Percentiles rank a stretch among this genome's conserved stretches.
Evolutionary conservation across 2,888 invertebrate genomes (phyloP).

Genomic region (Orchestes rusci): DNA sequence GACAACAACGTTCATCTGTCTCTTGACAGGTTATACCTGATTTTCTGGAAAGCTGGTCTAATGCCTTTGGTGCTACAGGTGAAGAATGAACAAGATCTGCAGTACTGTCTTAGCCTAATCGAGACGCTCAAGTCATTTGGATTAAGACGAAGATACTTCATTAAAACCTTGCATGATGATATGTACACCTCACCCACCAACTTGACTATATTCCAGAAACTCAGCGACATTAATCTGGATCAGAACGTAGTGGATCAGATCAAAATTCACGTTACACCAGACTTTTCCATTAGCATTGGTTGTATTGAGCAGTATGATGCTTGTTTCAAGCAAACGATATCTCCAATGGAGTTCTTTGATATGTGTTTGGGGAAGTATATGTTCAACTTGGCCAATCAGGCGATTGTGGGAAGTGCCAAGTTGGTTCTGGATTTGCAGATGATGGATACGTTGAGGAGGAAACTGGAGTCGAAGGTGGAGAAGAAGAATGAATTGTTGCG

Average conservation of each 20-base stretch:
- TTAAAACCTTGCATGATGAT: no score
- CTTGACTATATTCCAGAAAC: no score
- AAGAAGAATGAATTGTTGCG: not conserved
- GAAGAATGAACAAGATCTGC: no score
- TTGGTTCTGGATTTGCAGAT: not conserved
- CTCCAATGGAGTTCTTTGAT: constrained; percentile 25
- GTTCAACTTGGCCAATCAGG: constrained; percentile 7
- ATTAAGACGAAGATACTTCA: no score
- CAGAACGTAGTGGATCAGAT: constrained; percentile 12
- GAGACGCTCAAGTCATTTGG: no score
- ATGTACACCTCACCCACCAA: no score
- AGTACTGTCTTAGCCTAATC: no score
- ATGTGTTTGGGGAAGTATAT: constrained; percentile 22
- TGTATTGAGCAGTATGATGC: constrained; percentile 19
- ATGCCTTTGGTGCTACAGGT: no score
- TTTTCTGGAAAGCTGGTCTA: no score
- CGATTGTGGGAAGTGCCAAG: not conserved
- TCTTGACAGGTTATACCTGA: no score
- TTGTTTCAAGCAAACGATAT: constrained; percentile 24
- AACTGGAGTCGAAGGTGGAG: not conserved
- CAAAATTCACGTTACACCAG: constrained; percentile 17
- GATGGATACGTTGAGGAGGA: not conserved
- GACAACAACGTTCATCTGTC: no score
- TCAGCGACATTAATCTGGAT: no score
- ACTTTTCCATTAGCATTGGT: constrained; percentile 13